Evolutionary conservation across 2,888 invertebrate genomes (phyloP).

Genomic region (Drosophila tripunctata): DNA sequence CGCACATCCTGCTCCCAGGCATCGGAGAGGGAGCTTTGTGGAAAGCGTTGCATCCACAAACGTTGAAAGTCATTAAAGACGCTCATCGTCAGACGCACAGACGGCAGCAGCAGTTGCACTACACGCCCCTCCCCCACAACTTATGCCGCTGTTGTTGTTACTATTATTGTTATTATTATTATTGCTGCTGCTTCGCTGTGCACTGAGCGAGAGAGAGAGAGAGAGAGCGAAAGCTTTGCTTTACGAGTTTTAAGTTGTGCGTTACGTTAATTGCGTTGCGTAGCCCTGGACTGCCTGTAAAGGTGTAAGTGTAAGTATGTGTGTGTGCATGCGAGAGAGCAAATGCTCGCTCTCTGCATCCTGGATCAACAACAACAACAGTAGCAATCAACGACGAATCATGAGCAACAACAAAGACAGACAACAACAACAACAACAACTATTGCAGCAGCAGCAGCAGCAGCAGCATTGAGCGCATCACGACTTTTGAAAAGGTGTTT

Average conservation of each 20-base stretch:
- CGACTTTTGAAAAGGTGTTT: slow-evolving; percentile 52
- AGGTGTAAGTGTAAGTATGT: slow-evolving; percentile 25
- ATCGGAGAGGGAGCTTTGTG: slow-evolving; percentile 94
- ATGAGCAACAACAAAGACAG: slow-evolving; percentile 30
- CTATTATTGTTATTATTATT: slow-evolving; percentile 22
- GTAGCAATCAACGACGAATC: slow-evolving; percentile 18
- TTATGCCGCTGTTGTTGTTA: too few species aligned
- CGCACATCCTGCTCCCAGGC: slow-evolving; percentile 97
- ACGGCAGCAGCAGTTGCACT: slow-evolving; percentile 15
- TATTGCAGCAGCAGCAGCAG: background rate
- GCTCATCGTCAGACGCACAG: slow-evolving; percentile 86
- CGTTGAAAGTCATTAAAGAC: slow-evolving; percentile 96
- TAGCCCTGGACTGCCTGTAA: slow-evolving; percentile 73
- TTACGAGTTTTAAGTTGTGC: slow-evolving; percentile 67
- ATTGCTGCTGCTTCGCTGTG: slow-evolving; percentile 1
- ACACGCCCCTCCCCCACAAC: background rate
- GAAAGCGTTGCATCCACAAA: slow-evolving; percentile 96
- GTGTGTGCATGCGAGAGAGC: slow-evolving; percentile 39
- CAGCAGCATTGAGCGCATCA: slow-evolving; percentile 29
- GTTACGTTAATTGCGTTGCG: slow-evolving; percentile 57
- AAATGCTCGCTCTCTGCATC: slow-evolving; percentile 40
- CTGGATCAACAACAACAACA: slow-evolving; percentile 41
- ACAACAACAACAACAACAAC: slow-evolving; percentile 8
- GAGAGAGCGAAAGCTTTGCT: slow-evolving; percentile 50
- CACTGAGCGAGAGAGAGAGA: slow-evolving; percentile 11